These are phyloP conservation scores for Zophobas morio DNA, from an alignment of 1,140 invertebrate genomes.

Conservation along the genomic window DNA sequence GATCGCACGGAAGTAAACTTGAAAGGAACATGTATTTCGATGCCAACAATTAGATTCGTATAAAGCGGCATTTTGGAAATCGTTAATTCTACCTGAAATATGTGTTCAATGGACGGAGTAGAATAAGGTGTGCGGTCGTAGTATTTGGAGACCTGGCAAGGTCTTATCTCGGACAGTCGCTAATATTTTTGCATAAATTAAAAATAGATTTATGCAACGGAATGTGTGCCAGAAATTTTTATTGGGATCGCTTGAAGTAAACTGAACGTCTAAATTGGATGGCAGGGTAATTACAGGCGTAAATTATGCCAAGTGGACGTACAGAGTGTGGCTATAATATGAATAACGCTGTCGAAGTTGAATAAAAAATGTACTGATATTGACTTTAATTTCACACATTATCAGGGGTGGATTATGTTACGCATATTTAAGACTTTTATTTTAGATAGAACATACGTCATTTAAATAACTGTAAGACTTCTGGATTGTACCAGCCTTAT, in stretches of 20 bases:
- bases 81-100: constrained; percentile 5
- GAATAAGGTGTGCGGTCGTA: background rate
- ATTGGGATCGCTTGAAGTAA: background rate
- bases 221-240: constrained; percentile 22
- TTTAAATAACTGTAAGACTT: no score
- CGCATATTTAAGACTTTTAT: background rate
- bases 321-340: background rate
- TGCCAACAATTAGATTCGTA: constrained; percentile 11
- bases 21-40: constrained; percentile 5
- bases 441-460: background rate
- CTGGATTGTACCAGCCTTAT: no score
- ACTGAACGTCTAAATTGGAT: constrained; percentile 1
- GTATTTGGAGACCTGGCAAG: background rate
- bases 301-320: background rate
- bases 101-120: constrained; percentile 10
- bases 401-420: no score
- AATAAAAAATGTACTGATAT: background rate
- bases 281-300: background rate
- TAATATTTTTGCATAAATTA: constrained; percentile 6
- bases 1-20: constrained; percentile 25
- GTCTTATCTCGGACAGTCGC: background rate
- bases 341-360: background rate
- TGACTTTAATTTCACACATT: no score
- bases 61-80: constrained; percentile 24
- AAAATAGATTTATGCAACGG: constrained; percentile 15